These are phyloP conservation scores for Pitangus sulphuratus DNA, from an alignment of 2,797 vertebrate genomes.

Conservation along the genomic window DNA sequence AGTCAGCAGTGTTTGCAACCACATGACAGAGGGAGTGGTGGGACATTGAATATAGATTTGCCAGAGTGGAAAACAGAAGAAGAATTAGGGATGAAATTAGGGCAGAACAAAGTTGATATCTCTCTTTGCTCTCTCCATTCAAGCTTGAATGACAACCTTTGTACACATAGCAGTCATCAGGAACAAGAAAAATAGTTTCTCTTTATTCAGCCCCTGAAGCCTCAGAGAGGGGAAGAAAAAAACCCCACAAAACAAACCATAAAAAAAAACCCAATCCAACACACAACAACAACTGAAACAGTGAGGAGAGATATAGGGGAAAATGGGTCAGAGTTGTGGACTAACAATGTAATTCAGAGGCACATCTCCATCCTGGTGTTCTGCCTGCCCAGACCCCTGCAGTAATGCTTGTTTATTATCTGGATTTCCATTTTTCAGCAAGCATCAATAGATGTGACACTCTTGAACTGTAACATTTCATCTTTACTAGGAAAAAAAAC, in stretches of 20 bases:
- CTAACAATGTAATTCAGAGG: background rate
- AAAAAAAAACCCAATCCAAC: background rate
- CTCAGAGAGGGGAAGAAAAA: background rate
- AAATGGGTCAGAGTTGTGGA: background rate
- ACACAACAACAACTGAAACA: background rate
- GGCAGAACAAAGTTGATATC: background rate
- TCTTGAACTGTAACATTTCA: background rate
- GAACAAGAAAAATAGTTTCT: background rate
- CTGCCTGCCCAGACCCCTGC: background rate
- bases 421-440: background rate
- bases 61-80: background rate
- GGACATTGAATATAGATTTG: rapidly evolving
- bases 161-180: background rate
- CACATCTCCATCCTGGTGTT: background rate
- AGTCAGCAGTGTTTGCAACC: background rate
- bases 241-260: background rate
- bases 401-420: background rate
- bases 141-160: background rate
- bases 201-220: background rate
- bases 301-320: background rate
- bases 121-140: background rate
- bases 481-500: background rate
- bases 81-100: background rate
- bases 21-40: background rate
- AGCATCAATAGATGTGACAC: background rate